phyloP scores from a whole-genome alignment of 2,113 vertebrate species.

The Austrofundulus limnaeus region DNA sequence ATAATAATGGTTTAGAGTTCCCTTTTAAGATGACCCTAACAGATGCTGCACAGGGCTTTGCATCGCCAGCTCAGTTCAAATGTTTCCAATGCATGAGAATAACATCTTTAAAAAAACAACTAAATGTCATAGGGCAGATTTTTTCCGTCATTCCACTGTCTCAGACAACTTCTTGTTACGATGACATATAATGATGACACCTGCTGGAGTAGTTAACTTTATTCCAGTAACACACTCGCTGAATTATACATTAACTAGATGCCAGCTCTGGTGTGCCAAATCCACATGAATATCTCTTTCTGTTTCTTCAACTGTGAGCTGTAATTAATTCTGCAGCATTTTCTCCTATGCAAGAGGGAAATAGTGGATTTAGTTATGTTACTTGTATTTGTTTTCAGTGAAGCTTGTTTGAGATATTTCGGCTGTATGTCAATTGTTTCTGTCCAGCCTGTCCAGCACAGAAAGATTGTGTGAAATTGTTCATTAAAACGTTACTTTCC shows the following conservation, averaged over 20 bases:
- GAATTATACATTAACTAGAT: background rate
- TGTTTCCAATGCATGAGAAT: background rate
- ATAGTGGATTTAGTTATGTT: background rate
- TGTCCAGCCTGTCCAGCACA: background rate
- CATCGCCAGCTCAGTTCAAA: background rate
- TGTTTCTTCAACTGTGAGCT: background rate
- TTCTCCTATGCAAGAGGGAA: background rate
- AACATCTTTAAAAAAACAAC: background rate
- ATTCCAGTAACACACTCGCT: conserved; percentile 7
- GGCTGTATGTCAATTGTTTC: background rate
- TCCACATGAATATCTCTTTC: background rate
- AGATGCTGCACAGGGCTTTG: background rate
- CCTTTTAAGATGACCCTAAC: no score
- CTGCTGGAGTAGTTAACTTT: background rate
- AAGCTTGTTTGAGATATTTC: background rate
- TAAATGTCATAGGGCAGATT: background rate
- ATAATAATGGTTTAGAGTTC: no score
- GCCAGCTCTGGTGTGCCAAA: background rate
- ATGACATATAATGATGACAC: background rate
- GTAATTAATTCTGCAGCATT: background rate
- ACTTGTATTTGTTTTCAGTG: background rate
- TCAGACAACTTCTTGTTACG: conserved; percentile 2
- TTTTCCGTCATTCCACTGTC: background rate
- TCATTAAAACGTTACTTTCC: background rate
- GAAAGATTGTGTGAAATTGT: background rate